Percentiles rank a stretch among this genome's conserved stretches.
These are phyloP conservation scores for Drosophila koepferae DNA, from an alignment of 2,888 invertebrate genomes.

Conservation along the genomic window DNA sequence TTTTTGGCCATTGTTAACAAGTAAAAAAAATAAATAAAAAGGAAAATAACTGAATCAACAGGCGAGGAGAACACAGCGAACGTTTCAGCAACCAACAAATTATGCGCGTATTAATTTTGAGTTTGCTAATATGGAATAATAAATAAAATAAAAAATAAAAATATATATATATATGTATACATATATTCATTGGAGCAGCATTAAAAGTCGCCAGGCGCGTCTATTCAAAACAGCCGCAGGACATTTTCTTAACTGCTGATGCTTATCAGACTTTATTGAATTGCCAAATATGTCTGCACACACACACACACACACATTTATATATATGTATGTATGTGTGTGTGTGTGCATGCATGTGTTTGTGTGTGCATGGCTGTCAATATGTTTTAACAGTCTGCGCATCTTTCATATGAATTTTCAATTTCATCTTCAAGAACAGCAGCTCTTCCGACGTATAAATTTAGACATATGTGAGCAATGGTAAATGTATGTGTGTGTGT, in stretches of 20 bases:
- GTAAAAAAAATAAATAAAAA: not conserved
- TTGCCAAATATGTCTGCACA: conserved; percentile 57
- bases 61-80: not conserved
- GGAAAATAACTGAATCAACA: conserved; percentile 4
- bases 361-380: conserved; percentile 24
- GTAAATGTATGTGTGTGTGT: conserved; percentile 24
- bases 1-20: conserved; percentile 31
- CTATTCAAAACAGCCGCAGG: conserved; percentile 52
- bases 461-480: conserved; percentile 51
- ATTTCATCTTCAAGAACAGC: conserved; percentile 66
- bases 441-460: conserved; percentile 56
- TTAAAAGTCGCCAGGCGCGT: conserved; percentile 42
- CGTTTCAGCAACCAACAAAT: conserved; percentile 19
- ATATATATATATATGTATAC: not conserved
- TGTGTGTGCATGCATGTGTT: not conserved
- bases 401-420: conserved; percentile 72
- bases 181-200: conserved; percentile 8
- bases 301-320: not conserved
- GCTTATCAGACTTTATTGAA: conserved; percentile 70
- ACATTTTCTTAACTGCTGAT: conserved; percentile 54
- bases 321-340: not conserved
- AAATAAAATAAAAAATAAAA: not conserved
- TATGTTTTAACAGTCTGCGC: conserved; percentile 27
- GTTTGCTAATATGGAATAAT: not conserved
- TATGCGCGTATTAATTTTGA: conserved; percentile 47